Evolutionary conservation across 2,888 invertebrate genomes (phyloP).

Genomic region (Odontomyia ornata): DNA sequence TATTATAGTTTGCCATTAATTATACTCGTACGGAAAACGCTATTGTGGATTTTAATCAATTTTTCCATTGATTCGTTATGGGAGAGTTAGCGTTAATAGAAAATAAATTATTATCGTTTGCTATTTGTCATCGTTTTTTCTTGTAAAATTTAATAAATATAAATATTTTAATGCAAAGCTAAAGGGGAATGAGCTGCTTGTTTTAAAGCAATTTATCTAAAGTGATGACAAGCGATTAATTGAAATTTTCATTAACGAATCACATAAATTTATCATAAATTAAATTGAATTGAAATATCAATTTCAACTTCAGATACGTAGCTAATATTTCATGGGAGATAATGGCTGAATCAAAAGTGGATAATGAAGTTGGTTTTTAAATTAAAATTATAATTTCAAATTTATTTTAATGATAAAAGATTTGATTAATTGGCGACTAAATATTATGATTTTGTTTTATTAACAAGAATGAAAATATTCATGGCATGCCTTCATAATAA

Average conservation of each 20-base stretch:
- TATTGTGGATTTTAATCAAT: neutral
- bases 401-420: no score
- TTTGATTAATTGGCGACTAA: no score
- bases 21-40: neutral
- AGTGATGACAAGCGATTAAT: constrained; percentile 32
- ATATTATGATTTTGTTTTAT: no score
- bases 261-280: constrained; percentile 22
- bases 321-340: neutral
- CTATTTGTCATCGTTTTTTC: constrained; percentile 15
- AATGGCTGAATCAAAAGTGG: no score
- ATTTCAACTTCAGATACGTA: neutral
- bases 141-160: neutral
- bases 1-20: neutral
- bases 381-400: no score
- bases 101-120: constrained; percentile 2
- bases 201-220: constrained; percentile 2
- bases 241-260: neutral
- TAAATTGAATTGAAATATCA: neutral
- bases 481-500: no score
- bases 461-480: no score
- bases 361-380: no score
- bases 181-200: neutral
- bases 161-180: neutral
- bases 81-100: constrained; percentile 12
- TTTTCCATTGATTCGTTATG: constrained; percentile 25